Evolutionary conservation across 1,140 invertebrate genomes (phyloP).

Genomic region (Chlorops oryzae): DNA sequence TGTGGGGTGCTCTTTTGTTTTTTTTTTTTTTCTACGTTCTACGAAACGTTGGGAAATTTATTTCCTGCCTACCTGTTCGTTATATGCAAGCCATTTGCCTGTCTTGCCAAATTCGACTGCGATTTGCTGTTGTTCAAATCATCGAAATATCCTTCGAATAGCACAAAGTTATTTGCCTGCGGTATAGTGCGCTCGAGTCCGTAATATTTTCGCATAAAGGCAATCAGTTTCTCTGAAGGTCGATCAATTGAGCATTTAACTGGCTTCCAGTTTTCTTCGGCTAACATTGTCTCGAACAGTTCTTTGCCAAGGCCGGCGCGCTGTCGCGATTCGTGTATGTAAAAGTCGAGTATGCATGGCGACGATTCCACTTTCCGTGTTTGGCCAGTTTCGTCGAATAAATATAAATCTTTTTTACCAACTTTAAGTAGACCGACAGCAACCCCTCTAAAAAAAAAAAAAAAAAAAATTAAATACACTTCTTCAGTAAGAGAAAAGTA

Average conservation of each 20-base stretch:
- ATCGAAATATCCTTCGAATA: conserved; percentile 77
- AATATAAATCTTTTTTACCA: conserved; percentile 75
- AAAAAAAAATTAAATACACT: conserved; percentile 3
- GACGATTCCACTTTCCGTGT: conserved; percentile 65
- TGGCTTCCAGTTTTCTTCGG: conserved; percentile 61
- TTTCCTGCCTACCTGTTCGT: conserved; percentile 37
- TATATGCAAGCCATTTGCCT: conserved; percentile 30
- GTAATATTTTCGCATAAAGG: conserved; percentile 81
- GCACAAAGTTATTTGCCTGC: conserved; percentile 84
- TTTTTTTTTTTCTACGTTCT: too few relatives aligned
- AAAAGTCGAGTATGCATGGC: conserved; percentile 82
- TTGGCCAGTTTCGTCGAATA: conserved; percentile 65
- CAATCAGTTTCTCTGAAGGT: conserved; percentile 79
- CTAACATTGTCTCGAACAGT: conserved; percentile 76
- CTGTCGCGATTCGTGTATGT: conserved; percentile 72
- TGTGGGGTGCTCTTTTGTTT: too few relatives aligned
- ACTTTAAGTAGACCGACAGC: conserved; percentile 78
- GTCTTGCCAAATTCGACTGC: too few relatives aligned
- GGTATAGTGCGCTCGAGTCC: conserved; percentile 61
- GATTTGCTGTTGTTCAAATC: background rate
- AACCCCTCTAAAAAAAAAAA: conserved; percentile 51
- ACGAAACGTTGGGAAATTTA: background rate
- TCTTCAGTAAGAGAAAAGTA: background rate
- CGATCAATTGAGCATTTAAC: conserved; percentile 80
- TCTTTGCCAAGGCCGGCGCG: conserved; percentile 68